Evolutionary conservation across 2,113 vertebrate genomes (phyloP).

Genomic region (Deroptyus accipitrinus): DNA sequence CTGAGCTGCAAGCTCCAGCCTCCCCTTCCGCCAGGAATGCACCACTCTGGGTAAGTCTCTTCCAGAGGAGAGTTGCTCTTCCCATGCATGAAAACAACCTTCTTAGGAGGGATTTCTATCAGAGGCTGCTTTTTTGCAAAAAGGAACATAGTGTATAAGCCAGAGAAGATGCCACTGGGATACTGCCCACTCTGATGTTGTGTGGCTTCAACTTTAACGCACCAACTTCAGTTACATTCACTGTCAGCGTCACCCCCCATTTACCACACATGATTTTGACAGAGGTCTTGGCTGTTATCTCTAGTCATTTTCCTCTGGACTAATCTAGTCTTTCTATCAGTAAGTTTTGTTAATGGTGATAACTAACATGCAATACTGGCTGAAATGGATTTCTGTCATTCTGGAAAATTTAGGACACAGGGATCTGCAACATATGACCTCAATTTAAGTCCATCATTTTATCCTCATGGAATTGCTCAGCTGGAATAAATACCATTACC

Average conservation of each 20-base stretch:
- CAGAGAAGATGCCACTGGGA: neutral
- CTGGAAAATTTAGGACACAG: neutral
- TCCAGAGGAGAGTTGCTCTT: neutral
- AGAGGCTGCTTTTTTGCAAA: neutral
- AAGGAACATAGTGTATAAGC: neutral
- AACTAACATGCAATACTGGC: neutral
- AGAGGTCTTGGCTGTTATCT: neutral
- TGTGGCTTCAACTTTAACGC: neutral
- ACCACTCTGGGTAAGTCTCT: neutral
- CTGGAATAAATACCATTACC: constrained; percentile 36
- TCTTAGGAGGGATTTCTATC: neutral
- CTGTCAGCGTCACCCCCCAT: neutral
- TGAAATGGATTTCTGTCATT: constrained; percentile 3
- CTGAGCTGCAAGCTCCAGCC: neutral
- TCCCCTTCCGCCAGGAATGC: neutral
- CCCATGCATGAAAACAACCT: neutral
- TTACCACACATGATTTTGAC: neutral
- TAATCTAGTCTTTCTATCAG: neutral
- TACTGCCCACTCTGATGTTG: neutral
- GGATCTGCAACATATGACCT: constrained; percentile 15
- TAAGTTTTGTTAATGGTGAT: neutral
- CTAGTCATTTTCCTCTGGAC: neutral
- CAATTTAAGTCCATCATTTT: constrained; percentile 35
- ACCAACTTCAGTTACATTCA: neutral
- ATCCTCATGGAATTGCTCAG: constrained; percentile 9